Base-by-base conservation (phyloP, 2,113 vertebrate genomes). In the Microtus montanus region DNA sequence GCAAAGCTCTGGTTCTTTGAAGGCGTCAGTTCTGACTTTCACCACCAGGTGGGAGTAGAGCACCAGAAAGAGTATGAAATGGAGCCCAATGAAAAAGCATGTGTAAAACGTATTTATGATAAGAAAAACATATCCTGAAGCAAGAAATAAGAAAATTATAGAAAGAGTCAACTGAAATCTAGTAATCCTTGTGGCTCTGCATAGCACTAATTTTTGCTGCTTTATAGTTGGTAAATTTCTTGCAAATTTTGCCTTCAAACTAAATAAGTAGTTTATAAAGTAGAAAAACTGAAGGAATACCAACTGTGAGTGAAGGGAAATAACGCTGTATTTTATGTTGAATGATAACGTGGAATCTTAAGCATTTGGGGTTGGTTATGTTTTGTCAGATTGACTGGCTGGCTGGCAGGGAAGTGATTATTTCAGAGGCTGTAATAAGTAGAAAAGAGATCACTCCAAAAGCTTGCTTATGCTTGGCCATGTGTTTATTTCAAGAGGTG, bases 41-140 rank as follows among this genome's bases (percentile, higher is more conserved):
- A 94, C 93, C 97, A 96, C 87, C 66, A 87, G 96, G 47, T 64
- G 95, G 96, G 49, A 95, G 94, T 79, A 97, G 90, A 95, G 92
- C 24, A 90, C 90, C 54, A 88, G 90, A 73, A 73, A 94, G 70
- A 85, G 68, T 28, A 14, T 38, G 47, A 78, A 77, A 78, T 7
- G 10, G 11, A 0, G 2, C 2, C 30, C 26, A 41, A 64, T 54
- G 70, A 58, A 78, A 93, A 66, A 38, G 20, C 5, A 1, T 26
- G 7, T 70, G 41, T 35, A 49, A 66, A 28, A 47, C 2, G 3
- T 44, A 75, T 88, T 75, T 82, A 33, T 90, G 54, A 78, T 82
- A 70, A 66, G 44, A 94, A 95, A 95, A 95, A 84, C 4, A 7
- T 22, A 74, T 17, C 63, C 24, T 73, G 70, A 63, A 68, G 54